Percentiles rank a stretch among this genome's conserved stretches.
These are phyloP conservation scores for Petrophora chlorosata DNA, from an alignment of 2,888 invertebrate species.

Conservation along the genomic window DNA sequence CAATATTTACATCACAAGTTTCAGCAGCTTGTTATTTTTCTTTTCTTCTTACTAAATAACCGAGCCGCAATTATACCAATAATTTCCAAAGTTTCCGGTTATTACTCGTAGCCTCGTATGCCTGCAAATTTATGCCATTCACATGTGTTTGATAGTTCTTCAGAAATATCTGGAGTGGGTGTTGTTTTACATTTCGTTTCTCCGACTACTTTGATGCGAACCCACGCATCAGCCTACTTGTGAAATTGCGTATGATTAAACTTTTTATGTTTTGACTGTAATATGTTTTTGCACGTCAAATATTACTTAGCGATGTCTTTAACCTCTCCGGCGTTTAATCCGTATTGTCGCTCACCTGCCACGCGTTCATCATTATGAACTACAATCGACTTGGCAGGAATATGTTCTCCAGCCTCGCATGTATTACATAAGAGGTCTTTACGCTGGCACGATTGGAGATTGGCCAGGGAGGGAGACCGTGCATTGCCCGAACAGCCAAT, in stretches of 20 bases:
- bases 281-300: slow-evolving; percentile 12
- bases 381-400: slow-evolving; percentile 43
- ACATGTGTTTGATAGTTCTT: slow-evolving; percentile 30
- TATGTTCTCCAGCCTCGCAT: slow-evolving; percentile 35
- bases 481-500: slow-evolving; percentile 53
- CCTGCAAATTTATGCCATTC: slow-evolving; percentile 24
- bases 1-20: slow-evolving; percentile 23
- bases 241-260: slow-evolving; percentile 7
- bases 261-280: slow-evolving; percentile 11
- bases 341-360: slow-evolving; percentile 46
- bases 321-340: slow-evolving; percentile 17
- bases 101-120: slow-evolving; percentile 6
- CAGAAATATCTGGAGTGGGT: slow-evolving; percentile 33
- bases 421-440: slow-evolving; percentile 45
- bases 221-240: slow-evolving; percentile 44
- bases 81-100: slow-evolving; percentile 19
- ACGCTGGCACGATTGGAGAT: slow-evolving; percentile 63
- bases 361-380: slow-evolving; percentile 41
- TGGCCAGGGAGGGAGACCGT: slow-evolving; percentile 53
- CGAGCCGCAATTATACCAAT: slow-evolving; percentile 8
- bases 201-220: slow-evolving; percentile 43
- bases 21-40: slow-evolving; percentile 20
- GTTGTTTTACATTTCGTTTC: slow-evolving; percentile 24
- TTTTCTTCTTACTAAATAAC: slow-evolving; percentile 13
- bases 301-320: slow-evolving; percentile 11